A percentile compares a stretch with the other conserved stretches of the same genome.
Conservation (phyloP, 2,113 vertebrate species). For the Otus sunia region DNA sequence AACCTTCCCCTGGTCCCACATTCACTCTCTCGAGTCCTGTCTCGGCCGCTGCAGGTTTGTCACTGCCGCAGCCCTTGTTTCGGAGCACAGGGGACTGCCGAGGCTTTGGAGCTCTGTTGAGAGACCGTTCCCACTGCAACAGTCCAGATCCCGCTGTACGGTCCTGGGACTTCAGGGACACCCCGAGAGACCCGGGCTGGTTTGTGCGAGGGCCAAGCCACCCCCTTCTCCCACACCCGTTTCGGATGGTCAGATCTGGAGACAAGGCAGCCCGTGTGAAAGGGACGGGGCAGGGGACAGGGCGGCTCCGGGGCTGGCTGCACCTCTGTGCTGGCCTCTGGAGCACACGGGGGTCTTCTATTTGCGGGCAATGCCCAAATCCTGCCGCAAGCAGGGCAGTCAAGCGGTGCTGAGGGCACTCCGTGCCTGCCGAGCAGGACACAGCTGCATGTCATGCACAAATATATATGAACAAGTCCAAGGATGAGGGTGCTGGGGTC, state of each 20-base stretch:
- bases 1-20: rapidly evolving
- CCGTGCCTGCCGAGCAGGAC: neutral
- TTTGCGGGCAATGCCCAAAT: neutral
- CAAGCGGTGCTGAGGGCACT: neutral
- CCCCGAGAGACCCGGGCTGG: neutral
- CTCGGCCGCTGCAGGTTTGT: neutral
- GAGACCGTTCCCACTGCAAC: neutral
- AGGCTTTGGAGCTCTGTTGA: rapidly evolving
- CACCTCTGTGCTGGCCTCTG: neutral
- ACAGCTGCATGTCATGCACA: neutral
- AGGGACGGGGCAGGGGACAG: neutral
- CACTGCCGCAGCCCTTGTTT: neutral
- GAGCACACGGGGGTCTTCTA: too few relatives aligned
- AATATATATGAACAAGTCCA: rapidly evolving
- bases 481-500: neutral
- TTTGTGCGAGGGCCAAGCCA: neutral
- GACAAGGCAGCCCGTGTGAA: rapidly evolving
- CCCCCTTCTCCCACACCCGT: neutral
- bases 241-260: neutral
- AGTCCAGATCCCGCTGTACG: rapidly evolving
- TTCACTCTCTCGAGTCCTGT: neutral
- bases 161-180: neutral
- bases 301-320: neutral
- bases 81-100: neutral
- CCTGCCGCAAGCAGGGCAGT: rapidly evolving